Evolutionary conservation across 2,888 invertebrate species (phyloP), one percentile per base, ranked within the genome.

Genomic region (Megaustenia siamemsis): DNA sequence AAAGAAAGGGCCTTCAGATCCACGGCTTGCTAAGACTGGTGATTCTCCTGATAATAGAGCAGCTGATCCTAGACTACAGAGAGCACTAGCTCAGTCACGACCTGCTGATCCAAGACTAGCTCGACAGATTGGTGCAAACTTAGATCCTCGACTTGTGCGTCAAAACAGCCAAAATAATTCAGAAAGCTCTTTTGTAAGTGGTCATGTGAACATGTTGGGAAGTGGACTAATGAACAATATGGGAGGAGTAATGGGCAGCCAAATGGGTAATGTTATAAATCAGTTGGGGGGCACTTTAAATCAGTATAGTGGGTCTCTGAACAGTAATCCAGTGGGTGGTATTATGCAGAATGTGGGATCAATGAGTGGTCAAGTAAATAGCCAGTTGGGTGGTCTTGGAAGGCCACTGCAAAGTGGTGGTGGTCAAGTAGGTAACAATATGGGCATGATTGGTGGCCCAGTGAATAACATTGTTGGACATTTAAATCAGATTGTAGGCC

Each of bases 361-460:
- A 35, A 83, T 76, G 80, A 83, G 86, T 32, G 89, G 88, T 71
- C 89, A 82, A 43, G 77, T 79, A 79, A 83, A 73, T 38, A 86
- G 75, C 60, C 88, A 87, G 56, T 88, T 88, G 56, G 68, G 86
- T 38, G 90, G 88, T 82, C 73, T 83, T 10, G 53, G 56, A 63
- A 77, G 76, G 60, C 45, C 83, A 35, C n/a, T 60, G 38, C n/a
- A 60, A 53, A 12, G 45, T 40, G 24, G 49, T 82, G 75, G 63
- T 35, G 73, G 63, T 49, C 71, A 1, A n/a, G 15, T 45, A 15
- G 60, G 68, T 8, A 81, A 71, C 56, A 76, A 45, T 45, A 76
- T 73, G 63, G 45, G 35, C 32, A 35, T 63, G 28, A 45, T 82
- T 24, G 66, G 75, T 38, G 73, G 63, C 38, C 35, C 82, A 2